These are phyloP conservation scores for Dendrocopos noguchii DNA, from an alignment of 2,113 vertebrate genomes.

Conservation along the genomic window DNA sequence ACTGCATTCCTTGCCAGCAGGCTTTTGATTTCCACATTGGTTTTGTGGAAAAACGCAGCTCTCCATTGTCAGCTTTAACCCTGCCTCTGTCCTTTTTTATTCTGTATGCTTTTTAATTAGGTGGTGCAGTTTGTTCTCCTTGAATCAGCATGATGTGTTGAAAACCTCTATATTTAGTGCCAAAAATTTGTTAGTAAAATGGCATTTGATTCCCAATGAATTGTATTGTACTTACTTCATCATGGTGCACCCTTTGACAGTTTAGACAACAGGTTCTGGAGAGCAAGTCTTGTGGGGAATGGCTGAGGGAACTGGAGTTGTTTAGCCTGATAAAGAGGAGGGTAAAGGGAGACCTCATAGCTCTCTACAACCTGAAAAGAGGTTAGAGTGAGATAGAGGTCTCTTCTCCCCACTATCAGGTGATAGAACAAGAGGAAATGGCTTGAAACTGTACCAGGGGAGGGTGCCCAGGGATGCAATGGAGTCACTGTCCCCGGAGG, in stretches of 20 bases:
- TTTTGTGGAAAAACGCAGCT: slow-evolving; percentile 31
- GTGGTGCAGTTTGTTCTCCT: slow-evolving; percentile 12
- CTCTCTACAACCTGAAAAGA: too few species aligned
- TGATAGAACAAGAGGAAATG: too few species aligned
- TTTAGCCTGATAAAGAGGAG: too few species aligned
- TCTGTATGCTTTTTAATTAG: slow-evolving; percentile 38
- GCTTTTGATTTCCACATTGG: slow-evolving; percentile 20
- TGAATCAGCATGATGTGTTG: neutral
- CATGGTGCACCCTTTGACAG: neutral
- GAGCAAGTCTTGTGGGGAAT: too few species aligned
- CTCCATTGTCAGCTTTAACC: slow-evolving; percentile 16
- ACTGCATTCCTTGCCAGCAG: neutral
- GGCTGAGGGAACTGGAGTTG: too few species aligned
- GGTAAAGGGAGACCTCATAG: too few species aligned
- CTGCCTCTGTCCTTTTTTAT: slow-evolving; percentile 9
- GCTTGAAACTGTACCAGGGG: too few species aligned
- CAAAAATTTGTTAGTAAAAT: slow-evolving; percentile 20
- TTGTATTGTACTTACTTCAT: neutral
- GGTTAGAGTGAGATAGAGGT: too few species aligned
- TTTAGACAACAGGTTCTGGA: neutral
- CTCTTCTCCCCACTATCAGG: too few species aligned
- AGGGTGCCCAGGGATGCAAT: too few species aligned
- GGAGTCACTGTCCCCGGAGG: too few species aligned
- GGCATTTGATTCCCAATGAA: slow-evolving; percentile 29
- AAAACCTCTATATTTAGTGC: neutral